These are phyloP conservation scores for Synodontis membranacea DNA, from an alignment of 2,113 vertebrate species.

Conservation along the genomic window DNA sequence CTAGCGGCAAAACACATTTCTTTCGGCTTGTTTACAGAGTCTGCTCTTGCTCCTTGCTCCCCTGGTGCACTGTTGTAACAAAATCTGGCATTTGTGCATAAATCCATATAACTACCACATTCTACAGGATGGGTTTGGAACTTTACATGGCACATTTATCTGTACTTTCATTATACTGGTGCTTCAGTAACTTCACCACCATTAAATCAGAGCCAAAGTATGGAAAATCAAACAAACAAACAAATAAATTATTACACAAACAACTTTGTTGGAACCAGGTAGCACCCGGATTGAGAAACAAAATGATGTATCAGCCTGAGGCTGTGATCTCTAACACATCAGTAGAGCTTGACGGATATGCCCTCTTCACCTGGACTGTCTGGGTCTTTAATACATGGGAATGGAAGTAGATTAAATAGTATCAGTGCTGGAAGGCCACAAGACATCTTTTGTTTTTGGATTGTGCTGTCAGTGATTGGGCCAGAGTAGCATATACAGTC, in stretches of 20 bases:
- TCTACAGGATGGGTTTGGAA: conserved; percentile 7
- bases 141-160: conserved; percentile 26
- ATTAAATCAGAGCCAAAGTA: background rate
- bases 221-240: background rate
- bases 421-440: conserved; percentile 2
- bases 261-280: background rate
- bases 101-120: conserved; percentile 33
- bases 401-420: conserved; percentile 34
- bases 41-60: conserved; percentile 36
- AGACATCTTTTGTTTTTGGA: background rate
- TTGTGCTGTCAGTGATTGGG: background rate
- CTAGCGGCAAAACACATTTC: conserved; percentile 27
- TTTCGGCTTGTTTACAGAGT: conserved; percentile 37
- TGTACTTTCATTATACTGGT: conserved; percentile 7
- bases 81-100: conserved; percentile 21
- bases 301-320: background rate
- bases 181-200: conserved; percentile 15
- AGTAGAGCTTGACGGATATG: conserved; percentile 10
- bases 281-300: background rate
- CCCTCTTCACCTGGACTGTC: conserved; percentile 29
- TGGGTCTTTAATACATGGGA: background rate
- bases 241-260: background rate
- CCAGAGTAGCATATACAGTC: background rate
- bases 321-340: background rate
- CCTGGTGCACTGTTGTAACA: conserved; percentile 31